These are phyloP conservation scores for Anas bahamensis DNA, from an alignment of 2,797 vertebrate genomes.

Conservation along the genomic window DNA sequence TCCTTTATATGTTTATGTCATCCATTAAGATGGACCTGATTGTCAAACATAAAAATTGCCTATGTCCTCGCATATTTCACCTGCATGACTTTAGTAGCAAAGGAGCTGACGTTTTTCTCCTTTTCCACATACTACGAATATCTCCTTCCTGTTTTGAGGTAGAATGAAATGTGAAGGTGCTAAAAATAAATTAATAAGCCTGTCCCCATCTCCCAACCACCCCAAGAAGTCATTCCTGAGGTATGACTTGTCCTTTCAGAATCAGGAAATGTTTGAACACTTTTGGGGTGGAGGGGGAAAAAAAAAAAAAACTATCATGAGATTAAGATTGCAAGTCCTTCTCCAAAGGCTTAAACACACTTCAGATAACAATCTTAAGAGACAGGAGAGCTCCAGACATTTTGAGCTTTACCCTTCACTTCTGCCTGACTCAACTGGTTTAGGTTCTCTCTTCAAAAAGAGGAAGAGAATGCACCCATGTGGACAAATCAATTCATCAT, in stretches of 20 bases:
- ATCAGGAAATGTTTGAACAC: neutral
- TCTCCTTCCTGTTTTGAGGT: neutral
- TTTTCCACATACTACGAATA: neutral
- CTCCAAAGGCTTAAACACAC: constrained; percentile 4
- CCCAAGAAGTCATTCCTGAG: neutral
- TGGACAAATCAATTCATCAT: constrained; percentile 23
- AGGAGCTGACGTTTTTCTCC: neutral
- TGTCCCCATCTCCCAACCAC: neutral
- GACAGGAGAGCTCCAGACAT: constrained; percentile 7
- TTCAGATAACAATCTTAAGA: constrained; percentile 34
- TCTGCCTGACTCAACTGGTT: constrained; percentile 31
- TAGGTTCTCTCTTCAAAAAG: neutral
- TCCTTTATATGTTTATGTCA: too few species aligned
- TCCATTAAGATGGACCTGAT: neutral
- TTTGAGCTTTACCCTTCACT: constrained; percentile 41
- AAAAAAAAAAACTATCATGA: neutral
- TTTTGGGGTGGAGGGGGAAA: neutral
- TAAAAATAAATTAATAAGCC: neutral
- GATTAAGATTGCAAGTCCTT: neutral
- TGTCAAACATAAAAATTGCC: neutral
- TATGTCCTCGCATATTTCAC: neutral
- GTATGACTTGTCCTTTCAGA: neutral
- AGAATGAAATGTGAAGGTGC: neutral
- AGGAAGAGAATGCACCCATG: constrained; percentile 40
- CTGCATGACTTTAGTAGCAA: neutral